Conservation (phyloP, 2,797 vertebrate genomes). For the Sebastes umbrosus region DNA sequence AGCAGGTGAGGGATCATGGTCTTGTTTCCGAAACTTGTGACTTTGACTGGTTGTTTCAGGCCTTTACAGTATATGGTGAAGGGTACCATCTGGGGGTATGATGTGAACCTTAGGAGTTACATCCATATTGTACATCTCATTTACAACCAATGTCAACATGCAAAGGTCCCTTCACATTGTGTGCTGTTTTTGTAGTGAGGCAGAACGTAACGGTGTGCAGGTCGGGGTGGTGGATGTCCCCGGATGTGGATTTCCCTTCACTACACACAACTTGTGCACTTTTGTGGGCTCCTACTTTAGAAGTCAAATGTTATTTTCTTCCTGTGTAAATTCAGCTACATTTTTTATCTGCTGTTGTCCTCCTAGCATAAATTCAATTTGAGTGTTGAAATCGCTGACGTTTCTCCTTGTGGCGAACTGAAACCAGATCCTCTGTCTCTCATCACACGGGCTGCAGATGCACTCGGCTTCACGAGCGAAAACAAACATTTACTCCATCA, state of each 20-base stretch:
- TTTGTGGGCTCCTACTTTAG: neutral
- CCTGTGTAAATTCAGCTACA: neutral
- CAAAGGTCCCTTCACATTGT: no score
- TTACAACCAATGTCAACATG: no score
- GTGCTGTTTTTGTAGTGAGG: no score
- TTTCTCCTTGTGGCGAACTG: neutral
- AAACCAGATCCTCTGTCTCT: slow-evolving; percentile 14
- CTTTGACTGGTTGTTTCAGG: no score
- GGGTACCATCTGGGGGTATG: no score
- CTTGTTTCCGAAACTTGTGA: neutral
- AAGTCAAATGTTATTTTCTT: neutral
- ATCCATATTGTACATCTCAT: no score
- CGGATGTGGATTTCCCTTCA: neutral
- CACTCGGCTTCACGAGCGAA: neutral
- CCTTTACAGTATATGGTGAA: rapidly evolving
- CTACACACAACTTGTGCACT: neutral
- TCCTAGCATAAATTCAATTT: neutral
- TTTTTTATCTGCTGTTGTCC: neutral
- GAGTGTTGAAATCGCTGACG: neutral
- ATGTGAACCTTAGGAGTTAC: no score
- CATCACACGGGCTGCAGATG: neutral
- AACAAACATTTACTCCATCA: slow-evolving; percentile 14
- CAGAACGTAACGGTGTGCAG: no score
- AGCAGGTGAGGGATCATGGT: neutral
- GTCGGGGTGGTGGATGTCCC: neutral